Conservation (phyloP, 2,113 vertebrate species). For the Halcyon malimbica region DNA sequence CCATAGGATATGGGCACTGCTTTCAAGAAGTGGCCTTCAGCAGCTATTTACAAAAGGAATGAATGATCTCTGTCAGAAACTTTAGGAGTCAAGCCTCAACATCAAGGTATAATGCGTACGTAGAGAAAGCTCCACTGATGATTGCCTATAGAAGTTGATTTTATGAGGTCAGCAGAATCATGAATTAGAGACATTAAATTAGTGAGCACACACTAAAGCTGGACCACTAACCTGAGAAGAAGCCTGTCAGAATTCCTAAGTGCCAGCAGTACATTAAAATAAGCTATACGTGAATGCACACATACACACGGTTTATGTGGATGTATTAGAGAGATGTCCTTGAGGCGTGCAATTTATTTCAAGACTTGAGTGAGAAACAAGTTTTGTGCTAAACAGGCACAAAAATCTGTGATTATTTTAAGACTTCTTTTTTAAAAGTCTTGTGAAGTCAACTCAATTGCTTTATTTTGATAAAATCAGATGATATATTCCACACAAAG, state of each 20-base stretch:
- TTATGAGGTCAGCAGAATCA: not conserved
- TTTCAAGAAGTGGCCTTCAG: not conserved
- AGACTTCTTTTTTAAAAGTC: not conserved
- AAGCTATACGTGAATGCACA: not conserved
- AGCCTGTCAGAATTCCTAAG: not conserved
- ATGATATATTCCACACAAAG: conserved; percentile 42
- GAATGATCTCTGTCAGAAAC: not conserved
- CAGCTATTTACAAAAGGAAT: not conserved
- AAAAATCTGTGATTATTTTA: not conserved
- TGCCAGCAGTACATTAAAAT: not conserved
- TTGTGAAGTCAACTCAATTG: not conserved
- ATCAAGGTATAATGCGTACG: not conserved
- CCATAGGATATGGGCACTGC: not conserved
- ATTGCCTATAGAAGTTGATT: not conserved
- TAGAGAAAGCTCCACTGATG: not conserved
- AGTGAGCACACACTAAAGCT: not conserved
- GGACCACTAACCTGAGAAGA: not conserved
- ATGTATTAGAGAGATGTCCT: not conserved
- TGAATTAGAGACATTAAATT: not conserved
- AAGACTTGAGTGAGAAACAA: not conserved
- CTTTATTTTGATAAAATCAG: conserved; percentile 63
- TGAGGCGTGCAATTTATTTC: not conserved
- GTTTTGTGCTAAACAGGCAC: not conserved
- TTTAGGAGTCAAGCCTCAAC: not conserved
- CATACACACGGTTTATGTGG: not conserved